Base-by-base conservation (phyloP, 2,888 invertebrate species). In the Serripes groenlandicus region DNA sequence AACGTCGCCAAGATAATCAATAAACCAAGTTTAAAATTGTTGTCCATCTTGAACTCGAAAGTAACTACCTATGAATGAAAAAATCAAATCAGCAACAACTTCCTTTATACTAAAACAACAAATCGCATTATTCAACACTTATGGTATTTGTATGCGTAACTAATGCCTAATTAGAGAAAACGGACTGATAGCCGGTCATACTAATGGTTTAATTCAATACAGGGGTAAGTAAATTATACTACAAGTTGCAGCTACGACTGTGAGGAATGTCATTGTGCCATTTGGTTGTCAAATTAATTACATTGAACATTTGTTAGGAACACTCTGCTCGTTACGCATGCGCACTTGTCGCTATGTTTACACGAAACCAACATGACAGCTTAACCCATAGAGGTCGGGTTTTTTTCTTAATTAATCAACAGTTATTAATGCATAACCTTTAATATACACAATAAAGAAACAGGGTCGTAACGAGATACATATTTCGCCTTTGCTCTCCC, bases 301-400 rank as follows among this genome's bases (percentile, higher is more conserved):
- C 34, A 15, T 32, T 21, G 23, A 71, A 71, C 71, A 71, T 56
- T 30, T 34, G 56, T 35, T n/a, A 54, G 23, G 32, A 54, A 23
- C 54, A 26, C 23, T 34, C 26, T 35, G 11, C 42, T 69, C 23
- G 18, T 42, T 76, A 76, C 76, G 76, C 76, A 76, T 76, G 76
- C 76, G 76, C 76, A 34, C 34, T 66, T 23, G 23, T 28, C 9
- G 42, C 15, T 42, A 28, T 66, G 66, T 66, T 66, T 66, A 66
- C 66, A 66, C 15, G 66, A n/a, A 66, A 66, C 49, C 15, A 42
- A 66, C 66, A 66, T 66, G 66, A 66, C 66, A 66, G 66, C 34
- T 42, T 18, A n/a, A 42, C 26, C 23, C 2, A 26, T n/a, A 42
- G 34, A 66, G 66, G 66, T 42, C 66, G 28, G 42, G n/a, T 35